phyloP scores from a whole-genome alignment of 2,113 vertebrate species.

The Hippotragus niger region DNA sequence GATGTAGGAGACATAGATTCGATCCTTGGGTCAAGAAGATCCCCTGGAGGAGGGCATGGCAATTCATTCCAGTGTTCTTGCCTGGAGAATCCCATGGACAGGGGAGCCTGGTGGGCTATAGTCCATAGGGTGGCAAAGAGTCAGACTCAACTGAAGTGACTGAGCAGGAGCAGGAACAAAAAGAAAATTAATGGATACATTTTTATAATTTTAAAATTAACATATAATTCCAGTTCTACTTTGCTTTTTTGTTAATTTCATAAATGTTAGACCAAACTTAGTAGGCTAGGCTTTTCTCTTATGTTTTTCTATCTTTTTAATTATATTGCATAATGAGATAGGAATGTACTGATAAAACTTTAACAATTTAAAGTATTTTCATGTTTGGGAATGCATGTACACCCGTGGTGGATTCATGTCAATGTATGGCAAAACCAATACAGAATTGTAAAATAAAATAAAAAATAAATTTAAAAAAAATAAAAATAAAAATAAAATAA shows the following conservation, averaged over 20 bases:
- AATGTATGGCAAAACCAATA: too few species aligned
- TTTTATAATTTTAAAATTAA: slow-evolving; percentile 41
- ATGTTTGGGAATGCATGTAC: too few species aligned
- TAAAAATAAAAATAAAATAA: too few species aligned
- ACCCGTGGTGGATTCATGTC: too few species aligned
- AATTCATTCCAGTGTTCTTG: background rate
- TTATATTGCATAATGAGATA: background rate
- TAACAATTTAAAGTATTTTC: slow-evolving; percentile 39
- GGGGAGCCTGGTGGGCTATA: background rate
- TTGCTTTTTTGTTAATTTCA: slow-evolving; percentile 41
- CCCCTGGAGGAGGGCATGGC: background rate
- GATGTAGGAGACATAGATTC: background rate
- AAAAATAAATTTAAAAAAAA: too few species aligned
- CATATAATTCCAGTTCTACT: background rate
- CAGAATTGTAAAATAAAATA: too few species aligned
- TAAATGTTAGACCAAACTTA: slow-evolving; percentile 23
- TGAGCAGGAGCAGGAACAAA: background rate
- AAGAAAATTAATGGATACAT: background rate
- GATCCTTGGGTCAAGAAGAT: background rate
- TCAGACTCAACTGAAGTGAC: background rate
- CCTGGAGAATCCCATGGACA: background rate
- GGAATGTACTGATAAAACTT: background rate
- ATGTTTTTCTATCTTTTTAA: slow-evolving; percentile 9
- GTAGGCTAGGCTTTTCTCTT: background rate
- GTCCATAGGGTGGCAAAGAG: background rate